Evolutionary conservation across 2,888 invertebrate species (phyloP), one percentile per base, ranked within the genome.

Genomic region (Isotomurus palustris): DNA sequence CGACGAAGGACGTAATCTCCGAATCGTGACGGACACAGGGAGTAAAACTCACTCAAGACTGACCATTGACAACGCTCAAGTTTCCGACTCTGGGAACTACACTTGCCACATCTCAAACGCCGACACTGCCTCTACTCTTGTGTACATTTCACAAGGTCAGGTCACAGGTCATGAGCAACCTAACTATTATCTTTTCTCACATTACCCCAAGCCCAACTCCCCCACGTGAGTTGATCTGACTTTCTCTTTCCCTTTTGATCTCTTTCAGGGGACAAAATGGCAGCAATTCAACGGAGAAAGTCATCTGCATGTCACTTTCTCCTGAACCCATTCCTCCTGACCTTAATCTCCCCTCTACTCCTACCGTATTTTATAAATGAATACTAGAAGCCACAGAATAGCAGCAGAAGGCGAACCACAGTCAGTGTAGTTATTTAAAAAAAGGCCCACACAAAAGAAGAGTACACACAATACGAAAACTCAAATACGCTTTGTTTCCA

Each of bases 91-190:
- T 71, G 91, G 91, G 73, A 91, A 91, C 81, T 91, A 91, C 79
- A 87, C 90, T 63, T 91, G 91, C 81, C 85, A 86, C 75, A 89
- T 91, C 71, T 86, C 88, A 74, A 90, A 90, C 79, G 88, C 91
- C 65, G 88, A 89, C 78, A 85, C 90, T 66, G 91, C 90, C 72
- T 88, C 86, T 76, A 89, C 90, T 75, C 85, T 84, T 78, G 91
- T 91, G 73, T 91, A 88, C 79, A 90, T 91, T 73, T 89, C 89
- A 53, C 88, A 89, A 82, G 90, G 90, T 87, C 54, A 25, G 51
- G 47, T 47, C 47, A 47, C 47, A 47, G 47, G 47, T 47, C 47
- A 47, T 47, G 47, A 24, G 27, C 25, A 27, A 47, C 28, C 25
- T 32, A 14, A 32, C 14, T 43, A 21, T 43, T 43, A 24, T 43